Conservation (phyloP, 2,888 invertebrate species). For the Coleophora deauratella region DNA sequence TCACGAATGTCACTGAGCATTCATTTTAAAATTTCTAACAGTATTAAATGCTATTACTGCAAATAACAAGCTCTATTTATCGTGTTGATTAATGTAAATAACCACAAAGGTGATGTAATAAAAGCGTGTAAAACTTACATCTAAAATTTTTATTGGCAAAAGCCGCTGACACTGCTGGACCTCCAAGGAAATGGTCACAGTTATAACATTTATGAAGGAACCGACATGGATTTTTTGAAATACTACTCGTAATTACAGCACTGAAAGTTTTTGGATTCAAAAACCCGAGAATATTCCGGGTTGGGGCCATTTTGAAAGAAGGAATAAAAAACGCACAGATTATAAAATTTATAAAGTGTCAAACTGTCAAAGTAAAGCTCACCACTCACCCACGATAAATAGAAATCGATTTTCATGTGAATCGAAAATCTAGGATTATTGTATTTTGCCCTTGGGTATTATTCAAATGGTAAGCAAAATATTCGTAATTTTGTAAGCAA, state of each 20-base stretch:
- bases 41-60: neutral
- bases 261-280: constrained; percentile 73
- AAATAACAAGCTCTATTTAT: too few species aligned
- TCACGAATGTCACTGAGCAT: constrained; percentile 15
- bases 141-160: constrained; percentile 48
- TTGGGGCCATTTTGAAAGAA: constrained; percentile 73
- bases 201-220: constrained; percentile 67
- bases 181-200: constrained; percentile 49
- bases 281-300: constrained; percentile 75
- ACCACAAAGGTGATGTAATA: constrained; percentile 64
- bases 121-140: constrained; percentile 65
- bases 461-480: too few species aligned
- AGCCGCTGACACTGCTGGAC: constrained; percentile 40
- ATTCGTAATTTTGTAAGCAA: too few species aligned
- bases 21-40: neutral
- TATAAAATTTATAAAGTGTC: constrained; percentile 1
- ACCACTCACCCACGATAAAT: too few species aligned
- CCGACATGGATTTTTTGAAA: constrained; percentile 63
- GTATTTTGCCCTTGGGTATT: too few species aligned
- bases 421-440: too few species aligned
- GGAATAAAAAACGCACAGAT: constrained; percentile 11
- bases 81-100: neutral
- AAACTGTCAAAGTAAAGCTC: too few species aligned
- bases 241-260: constrained; percentile 62
- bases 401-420: too few species aligned